These are phyloP conservation scores for Balaeniceps rex DNA, from an alignment of 2,113 vertebrate species.

Conservation along the genomic window DNA sequence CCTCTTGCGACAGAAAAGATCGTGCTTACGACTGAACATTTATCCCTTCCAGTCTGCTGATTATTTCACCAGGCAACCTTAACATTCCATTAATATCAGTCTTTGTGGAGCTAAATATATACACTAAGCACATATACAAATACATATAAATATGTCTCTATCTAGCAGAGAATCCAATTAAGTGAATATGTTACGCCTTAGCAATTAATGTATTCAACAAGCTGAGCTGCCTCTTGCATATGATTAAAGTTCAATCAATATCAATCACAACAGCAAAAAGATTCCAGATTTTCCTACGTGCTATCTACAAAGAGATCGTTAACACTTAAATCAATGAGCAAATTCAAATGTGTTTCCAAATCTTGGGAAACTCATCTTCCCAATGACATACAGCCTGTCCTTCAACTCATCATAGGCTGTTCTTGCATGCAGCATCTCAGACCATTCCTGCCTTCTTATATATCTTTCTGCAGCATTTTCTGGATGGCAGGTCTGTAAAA, in stretches of 20 bases:
- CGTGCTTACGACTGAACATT: background rate
- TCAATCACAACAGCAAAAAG: constrained; percentile 16
- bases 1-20: background rate
- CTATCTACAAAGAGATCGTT: background rate
- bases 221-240: constrained; percentile 23
- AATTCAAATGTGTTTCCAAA: constrained; percentile 1
- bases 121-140: constrained; percentile 46
- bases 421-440: background rate
- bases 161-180: constrained; percentile 61
- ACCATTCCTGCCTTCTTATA: background rate
- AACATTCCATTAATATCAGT: constrained; percentile 26
- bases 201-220: constrained; percentile 55
- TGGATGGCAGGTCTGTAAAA: background rate
- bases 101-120: constrained; percentile 59
- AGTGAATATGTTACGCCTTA: constrained; percentile 42
- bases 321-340: background rate
- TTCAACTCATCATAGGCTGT: background rate
- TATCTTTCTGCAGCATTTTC: background rate
- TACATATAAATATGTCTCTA: constrained; percentile 48
- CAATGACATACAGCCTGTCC: background rate
- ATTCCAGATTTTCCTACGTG: background rate
- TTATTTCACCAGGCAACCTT: constrained; percentile 50
- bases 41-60: constrained; percentile 32
- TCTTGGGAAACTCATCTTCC: background rate
- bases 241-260: constrained; percentile 33